Conservation (phyloP, 2,113 vertebrate genomes). For the Aspiorhynchus laticeps region DNA sequence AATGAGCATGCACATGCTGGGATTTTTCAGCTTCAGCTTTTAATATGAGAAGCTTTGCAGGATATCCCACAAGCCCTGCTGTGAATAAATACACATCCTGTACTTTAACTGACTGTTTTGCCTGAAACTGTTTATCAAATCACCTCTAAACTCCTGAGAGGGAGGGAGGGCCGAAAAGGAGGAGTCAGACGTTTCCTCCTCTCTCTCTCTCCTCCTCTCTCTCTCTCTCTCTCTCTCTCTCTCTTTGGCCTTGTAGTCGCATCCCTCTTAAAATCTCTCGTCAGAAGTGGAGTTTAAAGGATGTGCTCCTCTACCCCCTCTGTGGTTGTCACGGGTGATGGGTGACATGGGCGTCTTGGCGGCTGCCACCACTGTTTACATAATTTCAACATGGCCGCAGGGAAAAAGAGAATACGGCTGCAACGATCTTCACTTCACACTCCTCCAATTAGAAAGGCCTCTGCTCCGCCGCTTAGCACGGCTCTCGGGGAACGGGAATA, state of each 20-base stretch:
- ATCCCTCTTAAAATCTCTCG: constrained; percentile 53
- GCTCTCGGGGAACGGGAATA: constrained; percentile 44
- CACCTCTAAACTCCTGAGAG: constrained; percentile 16
- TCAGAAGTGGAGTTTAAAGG: constrained; percentile 60
- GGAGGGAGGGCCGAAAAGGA: constrained; percentile 37
- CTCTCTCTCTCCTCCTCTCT: constrained; percentile 43
- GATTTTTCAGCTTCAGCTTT: constrained; percentile 25
- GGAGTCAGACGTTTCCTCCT: constrained; percentile 11
- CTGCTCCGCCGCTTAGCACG: constrained; percentile 10
- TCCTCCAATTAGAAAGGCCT: constrained; percentile 48
- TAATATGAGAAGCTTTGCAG: constrained; percentile 41
- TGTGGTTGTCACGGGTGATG: constrained; percentile 48
- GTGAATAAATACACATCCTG: constrained; percentile 50
- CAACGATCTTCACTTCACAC: constrained; percentile 34
- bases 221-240: constrained; percentile 31
- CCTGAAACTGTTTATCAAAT: constrained; percentile 28
- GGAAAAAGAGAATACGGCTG: constrained; percentile 42
- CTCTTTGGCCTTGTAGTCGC: constrained; percentile 53
- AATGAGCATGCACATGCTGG: constrained; percentile 42
- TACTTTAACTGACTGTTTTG: neutral
- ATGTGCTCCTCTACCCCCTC: constrained; percentile 9
- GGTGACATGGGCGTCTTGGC: constrained; percentile 48
- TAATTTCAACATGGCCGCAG: constrained; percentile 59
- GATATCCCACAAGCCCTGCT: constrained; percentile 34
- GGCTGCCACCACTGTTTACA: constrained; percentile 61